These are phyloP conservation scores for Opisthocomus hoazin DNA, from an alignment of 2,113 vertebrate species.

Conservation along the genomic window DNA sequence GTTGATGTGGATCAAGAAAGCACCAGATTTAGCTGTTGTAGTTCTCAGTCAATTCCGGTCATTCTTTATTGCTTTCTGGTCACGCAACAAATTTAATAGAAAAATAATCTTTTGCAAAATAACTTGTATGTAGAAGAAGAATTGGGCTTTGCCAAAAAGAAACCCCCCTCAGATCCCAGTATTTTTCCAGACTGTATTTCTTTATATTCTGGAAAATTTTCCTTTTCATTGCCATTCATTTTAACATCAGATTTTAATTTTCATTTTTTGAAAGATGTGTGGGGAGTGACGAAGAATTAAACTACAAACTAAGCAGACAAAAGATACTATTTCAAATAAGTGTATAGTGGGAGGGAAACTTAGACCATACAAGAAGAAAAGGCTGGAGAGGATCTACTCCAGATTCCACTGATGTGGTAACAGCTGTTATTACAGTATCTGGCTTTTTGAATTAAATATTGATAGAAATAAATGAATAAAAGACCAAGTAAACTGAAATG, in stretches of 20 bases:
- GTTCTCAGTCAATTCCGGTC: not conserved
- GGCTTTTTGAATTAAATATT: conserved; percentile 13
- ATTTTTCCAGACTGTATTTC: not conserved
- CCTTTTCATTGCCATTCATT: not conserved
- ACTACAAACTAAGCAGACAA: not conserved
- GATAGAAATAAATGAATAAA: conserved; percentile 29
- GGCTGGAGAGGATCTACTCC: not conserved
- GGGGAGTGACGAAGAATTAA: not conserved
- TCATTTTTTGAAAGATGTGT: not conserved
- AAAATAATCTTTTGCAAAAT: not conserved
- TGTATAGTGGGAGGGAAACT: conserved; percentile 2
- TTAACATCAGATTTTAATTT: not conserved
- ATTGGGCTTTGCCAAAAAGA: not conserved
- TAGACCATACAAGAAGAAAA: conserved; percentile 7
- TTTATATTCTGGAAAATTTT: not conserved
- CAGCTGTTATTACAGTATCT: not conserved
- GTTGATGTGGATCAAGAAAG: not conserved
- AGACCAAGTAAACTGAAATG: not conserved
- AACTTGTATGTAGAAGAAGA: not conserved
- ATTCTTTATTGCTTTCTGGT: not conserved
- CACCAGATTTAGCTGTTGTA: not conserved
- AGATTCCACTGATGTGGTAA: conserved; percentile 13
- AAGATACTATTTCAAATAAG: not conserved
- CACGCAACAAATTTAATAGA: not conserved
- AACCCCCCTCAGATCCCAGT: not conserved